A percentile compares a stretch with the other conserved stretches of the same genome.
phyloP scores from a whole-genome alignment of 2,888 invertebrate species.

The Cheilosia vulpina region DNA sequence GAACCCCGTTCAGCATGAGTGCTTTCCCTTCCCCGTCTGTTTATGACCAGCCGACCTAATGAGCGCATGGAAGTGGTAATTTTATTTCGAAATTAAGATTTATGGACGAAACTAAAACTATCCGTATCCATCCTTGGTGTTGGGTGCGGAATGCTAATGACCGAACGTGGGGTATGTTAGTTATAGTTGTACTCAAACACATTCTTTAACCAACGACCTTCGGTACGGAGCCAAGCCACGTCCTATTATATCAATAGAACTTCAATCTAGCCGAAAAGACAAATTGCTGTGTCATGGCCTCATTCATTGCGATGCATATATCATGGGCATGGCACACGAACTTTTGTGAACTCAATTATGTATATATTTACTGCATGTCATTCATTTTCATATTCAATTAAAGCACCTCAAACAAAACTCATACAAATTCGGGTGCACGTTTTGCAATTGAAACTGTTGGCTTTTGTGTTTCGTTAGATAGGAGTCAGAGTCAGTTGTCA shows the following conservation, averaged over 20 bases:
- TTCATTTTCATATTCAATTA: constrained; percentile 66
- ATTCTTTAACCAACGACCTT: constrained; percentile 24
- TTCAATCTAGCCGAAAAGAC: constrained; percentile 16
- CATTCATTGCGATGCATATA: constrained; percentile 20
- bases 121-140: constrained; percentile 37
- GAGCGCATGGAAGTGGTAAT: constrained; percentile 45
- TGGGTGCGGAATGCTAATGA: constrained; percentile 59
- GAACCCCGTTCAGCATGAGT: constrained; percentile 7
- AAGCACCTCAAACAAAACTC: constrained; percentile 34
- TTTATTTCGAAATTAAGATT: constrained; percentile 59
- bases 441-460: background rate
- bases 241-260: constrained; percentile 29
- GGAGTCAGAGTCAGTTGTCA: too few relatives aligned
- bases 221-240: background rate
- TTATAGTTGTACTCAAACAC: background rate
- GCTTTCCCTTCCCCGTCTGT: background rate
- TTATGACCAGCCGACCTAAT: constrained; percentile 41
- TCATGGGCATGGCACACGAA: constrained; percentile 26
- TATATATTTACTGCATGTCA: constrained; percentile 45
- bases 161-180: constrained; percentile 19
- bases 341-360: constrained; percentile 59
- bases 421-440: constrained; percentile 16
- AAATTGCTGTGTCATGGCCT: constrained; percentile 33
- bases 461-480: constrained; percentile 3
- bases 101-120: constrained; percentile 59